Evolutionary conservation across 2,113 vertebrate species (phyloP).

Genomic region (Regulus satrapa): DNA sequence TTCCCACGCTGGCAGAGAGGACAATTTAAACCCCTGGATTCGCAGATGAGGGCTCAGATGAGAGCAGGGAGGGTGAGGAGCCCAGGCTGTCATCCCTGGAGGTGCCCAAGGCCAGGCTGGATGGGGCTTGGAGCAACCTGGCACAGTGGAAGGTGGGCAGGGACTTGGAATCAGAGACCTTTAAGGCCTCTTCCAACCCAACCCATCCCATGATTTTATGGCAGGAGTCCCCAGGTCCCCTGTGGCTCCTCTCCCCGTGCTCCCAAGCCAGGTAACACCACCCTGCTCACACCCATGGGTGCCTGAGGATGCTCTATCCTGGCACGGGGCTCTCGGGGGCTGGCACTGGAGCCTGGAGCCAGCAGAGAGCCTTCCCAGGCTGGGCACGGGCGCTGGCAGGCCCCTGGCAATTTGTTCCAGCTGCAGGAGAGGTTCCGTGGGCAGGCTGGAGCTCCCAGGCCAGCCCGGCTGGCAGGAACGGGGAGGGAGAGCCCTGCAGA

Average conservation of each 20-base stretch:
- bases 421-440: background rate
- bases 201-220: background rate
- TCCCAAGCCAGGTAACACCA: background rate
- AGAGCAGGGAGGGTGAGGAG: background rate
- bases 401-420: background rate
- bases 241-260: background rate
- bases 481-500: background rate
- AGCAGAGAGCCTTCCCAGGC: background rate
- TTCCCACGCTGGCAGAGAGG: background rate
- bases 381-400: background rate
- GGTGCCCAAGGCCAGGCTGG: background rate
- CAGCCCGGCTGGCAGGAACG: background rate
- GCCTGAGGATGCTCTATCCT: background rate
- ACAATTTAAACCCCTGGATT: background rate
- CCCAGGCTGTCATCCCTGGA: background rate
- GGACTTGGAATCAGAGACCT: background rate
- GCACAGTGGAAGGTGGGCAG: background rate
- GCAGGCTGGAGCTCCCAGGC: background rate
- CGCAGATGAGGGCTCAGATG: too few species aligned
- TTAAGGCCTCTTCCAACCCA: background rate
- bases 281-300: background rate
- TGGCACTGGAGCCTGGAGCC: background rate
- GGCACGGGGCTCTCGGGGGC: rapidly evolving
- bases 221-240: background rate
- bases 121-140: background rate